Evolutionary conservation across 2,888 invertebrate species (phyloP).

Genomic region (Acronicta aceris): DNA sequence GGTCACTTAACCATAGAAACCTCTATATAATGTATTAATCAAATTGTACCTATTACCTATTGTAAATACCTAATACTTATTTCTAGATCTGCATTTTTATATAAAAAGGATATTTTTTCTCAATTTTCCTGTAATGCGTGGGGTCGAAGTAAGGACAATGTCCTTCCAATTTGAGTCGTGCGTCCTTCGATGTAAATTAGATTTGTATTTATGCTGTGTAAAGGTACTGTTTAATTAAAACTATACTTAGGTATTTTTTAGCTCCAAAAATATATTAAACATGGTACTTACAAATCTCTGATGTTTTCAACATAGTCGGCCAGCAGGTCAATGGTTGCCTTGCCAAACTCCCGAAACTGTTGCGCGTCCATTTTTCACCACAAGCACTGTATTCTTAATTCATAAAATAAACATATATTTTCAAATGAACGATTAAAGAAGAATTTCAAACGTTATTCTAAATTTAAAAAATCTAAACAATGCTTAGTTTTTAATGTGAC

Average conservation of each 20-base stretch:
- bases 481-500: slow-evolving; percentile 31
- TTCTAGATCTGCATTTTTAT: too few species aligned
- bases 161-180: too few species aligned
- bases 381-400: slow-evolving; percentile 53
- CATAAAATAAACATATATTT: slow-evolving; percentile 29
- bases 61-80: too few species aligned
- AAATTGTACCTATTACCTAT: too few species aligned
- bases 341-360: slow-evolving; percentile 95
- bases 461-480: not conserved
- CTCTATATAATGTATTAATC: too few species aligned
- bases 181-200: too few species aligned
- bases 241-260: not conserved
- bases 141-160: too few species aligned
- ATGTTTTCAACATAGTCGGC: slow-evolving; percentile 97
- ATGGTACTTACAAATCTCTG: slow-evolving; percentile 91
- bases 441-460: slow-evolving; percentile 19
- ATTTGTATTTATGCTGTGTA: too few species aligned
- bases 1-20: too few species aligned
- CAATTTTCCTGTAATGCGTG: too few species aligned
- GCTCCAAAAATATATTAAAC: not conserved
- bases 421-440: not conserved
- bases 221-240: too few species aligned
- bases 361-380: slow-evolving; percentile 91
- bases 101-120: too few species aligned
- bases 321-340: slow-evolving; percentile 96